These are phyloP conservation scores for Folsomia candida DNA, from an alignment of 2,888 invertebrate genomes.

Conservation along the genomic window DNA sequence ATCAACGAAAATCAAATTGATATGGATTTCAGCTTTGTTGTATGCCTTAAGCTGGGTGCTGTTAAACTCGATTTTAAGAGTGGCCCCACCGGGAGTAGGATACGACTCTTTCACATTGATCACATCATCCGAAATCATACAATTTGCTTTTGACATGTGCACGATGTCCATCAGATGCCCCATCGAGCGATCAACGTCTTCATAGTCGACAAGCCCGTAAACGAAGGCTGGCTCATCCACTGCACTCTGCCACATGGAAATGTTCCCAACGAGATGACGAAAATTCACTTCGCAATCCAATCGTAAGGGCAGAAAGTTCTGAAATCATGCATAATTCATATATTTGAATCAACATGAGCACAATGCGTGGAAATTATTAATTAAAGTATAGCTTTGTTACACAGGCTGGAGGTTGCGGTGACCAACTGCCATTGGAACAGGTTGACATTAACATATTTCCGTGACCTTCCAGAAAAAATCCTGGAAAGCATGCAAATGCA, in stretches of 20 bases:
- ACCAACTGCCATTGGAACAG: conserved; percentile 39
- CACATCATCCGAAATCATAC: conserved; percentile 27
- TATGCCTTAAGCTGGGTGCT: conserved; percentile 38
- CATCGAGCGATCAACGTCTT: conserved; percentile 36
- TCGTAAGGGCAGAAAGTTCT: conserved; percentile 42
- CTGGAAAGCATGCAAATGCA: conserved; percentile 46
- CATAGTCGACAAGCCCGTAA: conserved; percentile 38
- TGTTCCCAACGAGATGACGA: conserved; percentile 37
- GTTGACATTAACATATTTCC: conserved; percentile 29
- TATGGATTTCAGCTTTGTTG: conserved; percentile 39
- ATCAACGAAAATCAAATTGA: conserved; percentile 47
- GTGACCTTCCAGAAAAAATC: conserved; percentile 40
- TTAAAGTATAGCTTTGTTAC: too few species aligned
- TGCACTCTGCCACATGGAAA: conserved; percentile 43
- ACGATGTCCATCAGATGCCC: conserved; percentile 42
- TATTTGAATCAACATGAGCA: not conserved
- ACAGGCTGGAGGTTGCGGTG: conserved; percentile 40
- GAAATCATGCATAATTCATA: not conserved
- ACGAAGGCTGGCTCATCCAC: conserved; percentile 29
- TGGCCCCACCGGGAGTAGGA: not conserved
- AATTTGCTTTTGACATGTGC: conserved; percentile 38
- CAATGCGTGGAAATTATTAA: not conserved
- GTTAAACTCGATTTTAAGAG: conserved; percentile 36
- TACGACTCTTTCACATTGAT: conserved; percentile 21
- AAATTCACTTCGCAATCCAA: conserved; percentile 41